Conservation (phyloP, 2,113 vertebrate species). For the Peucedramus taeniatus region DNA sequence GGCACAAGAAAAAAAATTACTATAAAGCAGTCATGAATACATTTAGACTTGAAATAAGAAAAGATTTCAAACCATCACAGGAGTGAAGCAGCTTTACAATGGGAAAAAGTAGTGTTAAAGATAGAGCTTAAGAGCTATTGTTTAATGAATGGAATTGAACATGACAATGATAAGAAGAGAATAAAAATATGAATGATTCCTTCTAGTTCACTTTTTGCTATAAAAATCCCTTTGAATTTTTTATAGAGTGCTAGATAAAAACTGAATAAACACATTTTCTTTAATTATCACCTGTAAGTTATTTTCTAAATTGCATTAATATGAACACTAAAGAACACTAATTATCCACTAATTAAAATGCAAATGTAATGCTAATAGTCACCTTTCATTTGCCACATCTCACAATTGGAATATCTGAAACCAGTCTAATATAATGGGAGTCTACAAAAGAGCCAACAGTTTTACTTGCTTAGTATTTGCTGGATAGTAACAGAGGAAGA, state of each 20-base stretch:
- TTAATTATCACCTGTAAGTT: background rate
- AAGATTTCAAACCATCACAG: background rate
- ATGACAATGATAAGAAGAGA: background rate
- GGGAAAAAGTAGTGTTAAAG: background rate
- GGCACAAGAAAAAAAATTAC: background rate
- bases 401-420: background rate
- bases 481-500: background rate
- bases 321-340: background rate
- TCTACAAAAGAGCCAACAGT: background rate
- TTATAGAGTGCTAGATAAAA: background rate
- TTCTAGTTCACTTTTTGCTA: background rate
- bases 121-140: background rate
- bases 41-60: background rate
- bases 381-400: background rate
- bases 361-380: background rate
- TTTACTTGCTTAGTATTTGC: background rate
- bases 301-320: slow-evolving; percentile 10
- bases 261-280: background rate
- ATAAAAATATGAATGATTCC: background rate
- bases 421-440: background rate
- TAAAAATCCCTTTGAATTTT: background rate
- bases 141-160: slow-evolving; percentile 8
- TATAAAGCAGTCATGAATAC: background rate
- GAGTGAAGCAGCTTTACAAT: background rate
- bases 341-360: slow-evolving; percentile 17